Evolutionary conservation across 2,113 vertebrate genomes (phyloP), one percentile per base, ranked within the genome.

Genomic region (Merops nubicus): DNA sequence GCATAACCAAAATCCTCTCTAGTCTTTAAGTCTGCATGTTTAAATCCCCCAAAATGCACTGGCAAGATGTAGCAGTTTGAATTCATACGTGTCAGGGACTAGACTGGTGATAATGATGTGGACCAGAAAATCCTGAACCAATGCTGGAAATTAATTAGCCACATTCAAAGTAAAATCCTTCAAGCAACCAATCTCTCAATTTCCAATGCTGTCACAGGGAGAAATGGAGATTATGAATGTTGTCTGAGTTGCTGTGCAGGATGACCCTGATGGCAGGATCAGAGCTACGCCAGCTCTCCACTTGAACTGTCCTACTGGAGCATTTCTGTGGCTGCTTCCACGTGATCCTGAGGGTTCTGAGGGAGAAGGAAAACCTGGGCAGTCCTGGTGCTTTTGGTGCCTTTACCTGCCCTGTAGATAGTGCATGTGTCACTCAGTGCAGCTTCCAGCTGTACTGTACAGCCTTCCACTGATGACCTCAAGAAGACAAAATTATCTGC

Each of bases 221-320:
- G 86, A 90, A 94, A 95, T 50, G 42, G 34, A 89, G 68, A 92
- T 81, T 43, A 90, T 76, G 92, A 91, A 91, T 67, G 45, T 40
- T 85, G 72, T 74, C 86, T 86, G 9, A 59, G 47, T 50, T 91
- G 88, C 59, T 96, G 34, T 93, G 89, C 68, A 86, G 86, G 92
- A 91, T 38, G 57, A 88, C 76, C 93, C 96, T 16, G 38, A 77
- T 86, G 93, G 86, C 68, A 87, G 72, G 76, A 95, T 91, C 86
- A 93, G 79, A 91, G 91, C 91, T 93, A 65, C 47, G 81, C 50
- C 59, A 96, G 79, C 92, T 91, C 91, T 93, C 92, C 86, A 82
- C 86, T 90, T 65, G 80, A 77, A 89, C 68, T 59, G 63, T 26
- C 72, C 53, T 78, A 47, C 25, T 60, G 74, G 56, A 93, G 57